Evolutionary conservation across 1,140 invertebrate species (phyloP).

Genomic region (Tenebrio molitor): DNA sequence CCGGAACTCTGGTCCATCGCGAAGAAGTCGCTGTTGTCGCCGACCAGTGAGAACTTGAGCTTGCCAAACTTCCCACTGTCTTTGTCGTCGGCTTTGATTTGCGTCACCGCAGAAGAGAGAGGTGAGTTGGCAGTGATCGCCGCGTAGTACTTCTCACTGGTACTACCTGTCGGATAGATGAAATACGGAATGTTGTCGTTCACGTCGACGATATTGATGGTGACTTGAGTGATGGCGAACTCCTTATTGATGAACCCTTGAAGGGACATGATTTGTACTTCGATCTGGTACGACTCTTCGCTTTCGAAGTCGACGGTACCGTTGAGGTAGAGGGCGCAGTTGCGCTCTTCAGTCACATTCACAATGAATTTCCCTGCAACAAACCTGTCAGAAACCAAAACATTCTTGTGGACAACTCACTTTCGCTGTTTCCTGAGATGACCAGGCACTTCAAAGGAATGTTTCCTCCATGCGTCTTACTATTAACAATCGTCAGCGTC

Average conservation of each 20-base stretch:
- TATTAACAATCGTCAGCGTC: constrained; percentile 81
- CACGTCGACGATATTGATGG: constrained; percentile 85
- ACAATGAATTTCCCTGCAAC: constrained; percentile 78
- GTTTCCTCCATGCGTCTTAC: constrained; percentile 73
- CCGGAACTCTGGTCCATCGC: constrained; percentile 80
- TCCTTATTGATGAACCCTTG: constrained; percentile 83
- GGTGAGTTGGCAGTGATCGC: constrained; percentile 80
- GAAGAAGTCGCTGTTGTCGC: constrained; percentile 78
- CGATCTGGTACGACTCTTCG: constrained; percentile 79
- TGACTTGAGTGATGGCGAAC: constrained; percentile 80
- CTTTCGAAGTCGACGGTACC: constrained; percentile 82
- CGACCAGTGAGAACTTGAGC: constrained; percentile 79
- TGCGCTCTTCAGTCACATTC: constrained; percentile 80
- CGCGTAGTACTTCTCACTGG: constrained; percentile 76
- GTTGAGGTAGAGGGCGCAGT: constrained; percentile 82
- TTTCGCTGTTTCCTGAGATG: constrained; percentile 77
- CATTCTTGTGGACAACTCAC: constrained; percentile 62
- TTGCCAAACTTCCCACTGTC: constrained; percentile 86
- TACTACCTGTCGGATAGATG: constrained; percentile 72
- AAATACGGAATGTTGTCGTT: constrained; percentile 91
- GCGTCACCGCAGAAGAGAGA: constrained; percentile 80
- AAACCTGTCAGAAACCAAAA: neutral
- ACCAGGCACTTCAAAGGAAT: constrained; percentile 83
- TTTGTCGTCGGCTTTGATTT: constrained; percentile 84
- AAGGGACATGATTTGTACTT: constrained; percentile 81